Evolutionary conservation across 2,797 vertebrate genomes (phyloP).

Genomic region (Argyrosomus regius): DNA sequence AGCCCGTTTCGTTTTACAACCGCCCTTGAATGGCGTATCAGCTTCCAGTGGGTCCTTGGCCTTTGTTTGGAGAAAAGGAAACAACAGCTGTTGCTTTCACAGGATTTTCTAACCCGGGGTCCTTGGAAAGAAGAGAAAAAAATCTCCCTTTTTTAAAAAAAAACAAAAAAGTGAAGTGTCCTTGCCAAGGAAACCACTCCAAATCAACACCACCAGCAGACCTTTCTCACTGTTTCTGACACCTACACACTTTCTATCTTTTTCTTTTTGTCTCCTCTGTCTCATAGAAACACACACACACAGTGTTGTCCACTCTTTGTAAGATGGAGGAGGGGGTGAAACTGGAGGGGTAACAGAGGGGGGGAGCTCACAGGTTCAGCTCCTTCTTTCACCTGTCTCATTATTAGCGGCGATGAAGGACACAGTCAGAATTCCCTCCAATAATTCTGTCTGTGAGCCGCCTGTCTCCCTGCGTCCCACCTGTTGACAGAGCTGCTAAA

Average conservation of each 20-base stretch:
- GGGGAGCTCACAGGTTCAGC: conserved; percentile 55
- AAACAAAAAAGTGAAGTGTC: conserved; percentile 67
- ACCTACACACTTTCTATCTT: conserved; percentile 44
- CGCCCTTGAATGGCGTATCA: conserved; percentile 76
- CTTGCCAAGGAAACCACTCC: conserved; percentile 86
- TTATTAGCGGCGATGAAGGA: conserved; percentile 88
- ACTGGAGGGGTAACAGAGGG: conserved; percentile 17
- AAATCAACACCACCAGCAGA: conserved; percentile 71
- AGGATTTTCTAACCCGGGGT: conserved; percentile 89
- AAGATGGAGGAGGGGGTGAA: not conserved
- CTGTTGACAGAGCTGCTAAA: conserved; percentile 87
- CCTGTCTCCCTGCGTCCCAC: conserved; percentile 83
- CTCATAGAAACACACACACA: conserved; percentile 7
- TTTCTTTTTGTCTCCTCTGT: not conserved
- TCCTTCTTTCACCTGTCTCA: conserved; percentile 84
- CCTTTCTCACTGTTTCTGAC: conserved; percentile 48
- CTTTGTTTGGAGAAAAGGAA: conserved; percentile 79
- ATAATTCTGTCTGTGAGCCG: conserved; percentile 78
- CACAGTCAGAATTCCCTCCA: conserved; percentile 83
- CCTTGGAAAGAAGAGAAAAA: conserved; percentile 65
- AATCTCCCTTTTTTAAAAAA: conserved; percentile 65
- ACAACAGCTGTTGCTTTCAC: conserved; percentile 96
- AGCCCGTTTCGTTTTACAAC: conserved; percentile 73
- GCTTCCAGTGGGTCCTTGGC: conserved; percentile 81
- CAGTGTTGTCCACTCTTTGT: conserved; percentile 8